Evolutionary conservation across 2,797 vertebrate species (phyloP).

Genomic region (Rhabdophis nuchalis): DNA sequence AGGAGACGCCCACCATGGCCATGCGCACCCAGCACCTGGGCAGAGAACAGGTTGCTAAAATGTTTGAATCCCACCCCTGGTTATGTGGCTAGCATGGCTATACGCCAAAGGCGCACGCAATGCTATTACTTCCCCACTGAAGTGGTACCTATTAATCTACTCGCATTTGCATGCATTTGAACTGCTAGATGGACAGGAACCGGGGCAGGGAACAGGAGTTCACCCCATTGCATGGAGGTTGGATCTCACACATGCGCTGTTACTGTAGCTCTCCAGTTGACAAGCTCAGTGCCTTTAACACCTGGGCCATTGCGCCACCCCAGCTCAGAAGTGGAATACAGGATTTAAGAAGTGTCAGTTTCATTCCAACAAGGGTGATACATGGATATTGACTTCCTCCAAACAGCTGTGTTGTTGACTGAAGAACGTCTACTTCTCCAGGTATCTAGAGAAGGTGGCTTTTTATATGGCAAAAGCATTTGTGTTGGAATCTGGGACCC

Average conservation of each 20-base stretch:
- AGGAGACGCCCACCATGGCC: too few species aligned
- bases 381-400: accelerated
- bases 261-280: background rate
- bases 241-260: background rate
- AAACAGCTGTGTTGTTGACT: accelerated
- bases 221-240: background rate
- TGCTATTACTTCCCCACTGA: background rate
- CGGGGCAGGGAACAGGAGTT: background rate
- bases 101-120: background rate
- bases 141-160: background rate
- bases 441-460: background rate
- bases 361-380: background rate
- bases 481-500: background rate
- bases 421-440: background rate
- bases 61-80: too few species aligned
- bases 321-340: conserved; percentile 1
- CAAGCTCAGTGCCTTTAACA: background rate
- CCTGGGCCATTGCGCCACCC: too few species aligned
- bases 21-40: too few species aligned
- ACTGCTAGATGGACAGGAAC: background rate
- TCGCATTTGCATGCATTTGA: background rate
- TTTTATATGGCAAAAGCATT: background rate
- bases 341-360: conserved; percentile 27
- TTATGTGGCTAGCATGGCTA: background rate
- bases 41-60: too few species aligned